Evolutionary conservation across 2,113 vertebrate species (phyloP), one percentile per base, ranked within the genome.

Genomic region (Salvator merianae): DNA sequence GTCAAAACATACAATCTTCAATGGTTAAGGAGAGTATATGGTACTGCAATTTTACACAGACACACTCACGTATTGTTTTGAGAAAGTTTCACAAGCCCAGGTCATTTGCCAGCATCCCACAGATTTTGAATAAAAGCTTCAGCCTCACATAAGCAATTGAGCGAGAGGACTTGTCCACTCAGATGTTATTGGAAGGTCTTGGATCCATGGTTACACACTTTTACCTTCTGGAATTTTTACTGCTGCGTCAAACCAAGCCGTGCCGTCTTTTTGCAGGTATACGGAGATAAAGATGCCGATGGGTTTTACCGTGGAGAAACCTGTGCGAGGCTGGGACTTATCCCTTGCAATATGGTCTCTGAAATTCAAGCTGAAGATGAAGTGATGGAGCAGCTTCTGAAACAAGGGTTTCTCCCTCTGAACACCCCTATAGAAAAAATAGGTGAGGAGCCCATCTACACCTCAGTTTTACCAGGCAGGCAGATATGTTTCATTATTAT

Each of bases 311-410:
- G 97, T 7, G 98, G 98, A 7, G 96, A 99, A 91, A 97, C 98
- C 77, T 96, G 97, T 13, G 94, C 98, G 0, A 94, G 98, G 62
- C 92, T 95, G 7, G 99, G 99, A 85, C 97, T 99, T 89, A 98
- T 99, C 68, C 99, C 99, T 0, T 99, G 99, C 77, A 99, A 99
- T 87, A 99, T 99, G 99, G 98, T 99, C 73, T 99, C 98, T 0
- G 99, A 99, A 89, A 98, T 99, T 88, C 98, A 99, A 87, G 97
- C 98, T 0, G 98, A 99, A 24, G 98, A 99, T 7, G 97, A 98
- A 75, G 98, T 99, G 98, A 97, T 98, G 97, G 98, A 97, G 16
- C 98, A 99, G 94, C 97, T 99, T 2, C 94, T 99, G 2, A 97
- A 98, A 79, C 99, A 99, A 93, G 99, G 99, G 55, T 99, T 99